These are phyloP conservation scores for Teleopsis dalmanni DNA, from an alignment of 1,140 invertebrate genomes.

Conservation along the genomic window DNA sequence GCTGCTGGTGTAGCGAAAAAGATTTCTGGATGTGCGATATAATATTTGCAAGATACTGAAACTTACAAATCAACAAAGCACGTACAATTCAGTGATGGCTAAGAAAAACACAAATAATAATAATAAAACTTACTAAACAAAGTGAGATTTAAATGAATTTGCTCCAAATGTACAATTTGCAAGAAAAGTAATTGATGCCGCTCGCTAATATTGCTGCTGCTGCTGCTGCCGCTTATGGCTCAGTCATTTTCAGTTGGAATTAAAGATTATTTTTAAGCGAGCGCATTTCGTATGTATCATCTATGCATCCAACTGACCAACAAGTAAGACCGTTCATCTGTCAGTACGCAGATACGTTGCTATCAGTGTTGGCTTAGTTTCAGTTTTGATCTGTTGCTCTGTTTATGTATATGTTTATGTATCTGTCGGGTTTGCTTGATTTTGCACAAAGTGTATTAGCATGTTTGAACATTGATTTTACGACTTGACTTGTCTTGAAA, in stretches of 20 bases:
- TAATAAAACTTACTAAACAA: neutral
- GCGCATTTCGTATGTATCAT: too few species aligned
- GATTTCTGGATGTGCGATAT: neutral
- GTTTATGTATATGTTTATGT: neutral
- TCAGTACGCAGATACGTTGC: neutral
- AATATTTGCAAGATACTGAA: neutral
- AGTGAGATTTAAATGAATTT: slow-evolving; percentile 9
- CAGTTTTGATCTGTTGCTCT: neutral
- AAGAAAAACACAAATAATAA: neutral
- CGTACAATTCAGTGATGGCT: neutral
- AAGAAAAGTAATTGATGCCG: slow-evolving; percentile 8
- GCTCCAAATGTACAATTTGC: slow-evolving; percentile 8
- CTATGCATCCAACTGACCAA: too few species aligned
- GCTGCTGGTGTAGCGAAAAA: neutral
- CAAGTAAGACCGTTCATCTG: neutral
- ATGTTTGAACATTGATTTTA: too few species aligned
- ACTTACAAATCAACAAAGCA: neutral
- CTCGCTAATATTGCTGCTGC: neutral
- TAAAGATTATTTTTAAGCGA: slow-evolving; percentile 2
- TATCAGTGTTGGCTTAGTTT: neutral
- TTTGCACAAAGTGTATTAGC: too few species aligned
- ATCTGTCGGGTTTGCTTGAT: neutral
- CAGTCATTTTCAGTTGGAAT: neutral
- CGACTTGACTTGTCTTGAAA: neutral
- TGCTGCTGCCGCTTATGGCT: neutral